These are phyloP conservation scores for Psittacula derbiana DNA, from an alignment of 2,797 vertebrate genomes.

Conservation along the genomic window DNA sequence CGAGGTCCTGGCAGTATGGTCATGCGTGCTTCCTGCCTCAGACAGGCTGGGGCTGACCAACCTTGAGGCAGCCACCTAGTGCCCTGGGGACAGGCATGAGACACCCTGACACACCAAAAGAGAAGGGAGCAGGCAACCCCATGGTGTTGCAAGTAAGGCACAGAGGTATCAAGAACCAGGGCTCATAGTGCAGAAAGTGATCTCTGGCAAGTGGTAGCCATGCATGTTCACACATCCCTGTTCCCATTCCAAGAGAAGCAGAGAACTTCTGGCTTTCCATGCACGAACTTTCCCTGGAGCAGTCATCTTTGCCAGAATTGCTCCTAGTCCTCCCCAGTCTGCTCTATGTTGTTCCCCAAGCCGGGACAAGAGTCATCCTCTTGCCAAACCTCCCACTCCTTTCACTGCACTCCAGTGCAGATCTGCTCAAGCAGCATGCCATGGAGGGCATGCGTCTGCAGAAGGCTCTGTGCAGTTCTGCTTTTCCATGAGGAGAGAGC, in stretches of 20 bases:
- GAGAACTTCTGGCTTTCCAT: neutral
- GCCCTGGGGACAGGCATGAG: neutral
- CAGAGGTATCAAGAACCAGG: neutral
- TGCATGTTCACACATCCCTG: neutral
- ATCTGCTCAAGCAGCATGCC: neutral
- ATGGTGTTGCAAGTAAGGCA: neutral
- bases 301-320: neutral
- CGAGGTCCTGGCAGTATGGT: neutral
- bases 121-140: neutral
- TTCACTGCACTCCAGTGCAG: neutral
- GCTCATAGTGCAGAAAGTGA: neutral
- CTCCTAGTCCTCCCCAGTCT: neutral
- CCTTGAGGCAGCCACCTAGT: neutral
- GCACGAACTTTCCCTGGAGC: neutral
- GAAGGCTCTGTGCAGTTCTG: neutral
- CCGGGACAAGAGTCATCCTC: neutral
- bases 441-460: rapidly evolving
- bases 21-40: neutral
- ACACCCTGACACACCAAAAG: neutral
- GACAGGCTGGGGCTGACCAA: neutral
- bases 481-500: neutral
- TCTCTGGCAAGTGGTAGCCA: neutral
- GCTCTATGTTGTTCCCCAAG: neutral
- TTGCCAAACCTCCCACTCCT: neutral
- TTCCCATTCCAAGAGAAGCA: neutral